Base-by-base conservation (phyloP, 2,888 invertebrate genomes). In the Apamea crenata region DNA sequence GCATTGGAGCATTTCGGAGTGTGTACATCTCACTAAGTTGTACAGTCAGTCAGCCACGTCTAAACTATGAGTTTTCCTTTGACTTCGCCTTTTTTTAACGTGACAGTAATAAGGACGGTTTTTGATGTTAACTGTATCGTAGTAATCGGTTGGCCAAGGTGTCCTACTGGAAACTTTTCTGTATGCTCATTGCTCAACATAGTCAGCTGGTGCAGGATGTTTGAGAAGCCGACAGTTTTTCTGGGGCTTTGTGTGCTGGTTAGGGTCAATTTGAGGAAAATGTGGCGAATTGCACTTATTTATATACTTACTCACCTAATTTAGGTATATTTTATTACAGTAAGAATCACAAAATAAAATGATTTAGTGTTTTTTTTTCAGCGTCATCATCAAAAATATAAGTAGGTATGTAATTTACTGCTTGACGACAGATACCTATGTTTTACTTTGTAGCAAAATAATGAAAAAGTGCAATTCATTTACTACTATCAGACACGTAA, bases 401-500 rank as follows among this genome's bases (percentile, higher is more conserved):
- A 70, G 8, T 70, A 29, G 32, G 10, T 25, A 25, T 53, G 25
- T 36, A 25, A n/a, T 73, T 69, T 18, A 70, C 32, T 74, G 29
- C 18, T 59, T n/a, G 14, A 10, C 21, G 2, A n/a, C 18, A 18
- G 7, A 63, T 36, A 36, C n/a, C 3, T 50, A 21, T 40, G 8
- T 12, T 50, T 50, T 69, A 40, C 5, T 65, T 69, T 68, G 10
- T 66, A 40, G 7, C 1, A 18, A 59, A 67, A 29, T 29, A 59
- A 67, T 16, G n/a, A 67, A 76, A 53, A 61, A 61, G 14, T 68
- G 76, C 66, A 68, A 61, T 16, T 83, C 25, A 61, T 68, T 50
- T 36, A 21, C 40, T 74, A 10, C 61, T 47, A 61, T 53, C 21
- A 66, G 66, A 82, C 36, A 25, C 1, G 21, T 44, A 50, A 56